Base-by-base conservation (phyloP, 2,888 invertebrate genomes). In the Muscina levida region DNA sequence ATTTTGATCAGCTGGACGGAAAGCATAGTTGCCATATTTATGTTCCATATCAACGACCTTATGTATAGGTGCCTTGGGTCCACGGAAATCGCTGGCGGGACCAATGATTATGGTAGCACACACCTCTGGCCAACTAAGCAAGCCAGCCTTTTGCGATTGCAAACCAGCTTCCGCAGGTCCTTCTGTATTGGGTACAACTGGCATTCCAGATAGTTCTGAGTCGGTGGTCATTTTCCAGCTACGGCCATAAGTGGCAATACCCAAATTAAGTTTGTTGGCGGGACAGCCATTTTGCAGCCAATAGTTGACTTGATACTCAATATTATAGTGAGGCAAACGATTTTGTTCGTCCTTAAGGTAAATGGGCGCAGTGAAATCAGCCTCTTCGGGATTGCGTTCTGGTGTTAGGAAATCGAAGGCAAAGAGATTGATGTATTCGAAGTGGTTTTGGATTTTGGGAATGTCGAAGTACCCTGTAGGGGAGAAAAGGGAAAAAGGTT, bases 381-480 rank as follows among this genome's bases (percentile, higher is more conserved):
- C 96, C 86, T 95, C 94, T 85, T 95, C 94, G 1, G 95, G 94
- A 88, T 94, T 95, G 10, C 96, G 93, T 51, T 93, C 92, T 0
- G 96, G 94, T 0, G 94, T 95, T 84, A 93, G 92, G 89, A 94
- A 97, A 89, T 97, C 97, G 85, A 94, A 97, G 0, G 95, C 93
- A 85, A 94, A 93, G 66, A 97, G 87, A 85, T 96, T 95, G 31
- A 97, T 94, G 80, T 94, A 93, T 85, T 97, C 97, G 42, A 97
- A 91, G 84, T 95, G 91, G 82, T 94, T 93, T 75, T 94, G 92
- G 76, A 97, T 90, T 44, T 93, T 91, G 6, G 94, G 93, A 0
- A 95, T 93, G 86, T 97, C 95, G 88, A 93, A 95, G 90, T 96
- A 96, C 78, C 95, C 96, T 96, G 86, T 3, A 91, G 89, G 74